Evolutionary conservation across 1,140 invertebrate genomes (phyloP).

Genomic region (Temnothorax longispinosus): DNA sequence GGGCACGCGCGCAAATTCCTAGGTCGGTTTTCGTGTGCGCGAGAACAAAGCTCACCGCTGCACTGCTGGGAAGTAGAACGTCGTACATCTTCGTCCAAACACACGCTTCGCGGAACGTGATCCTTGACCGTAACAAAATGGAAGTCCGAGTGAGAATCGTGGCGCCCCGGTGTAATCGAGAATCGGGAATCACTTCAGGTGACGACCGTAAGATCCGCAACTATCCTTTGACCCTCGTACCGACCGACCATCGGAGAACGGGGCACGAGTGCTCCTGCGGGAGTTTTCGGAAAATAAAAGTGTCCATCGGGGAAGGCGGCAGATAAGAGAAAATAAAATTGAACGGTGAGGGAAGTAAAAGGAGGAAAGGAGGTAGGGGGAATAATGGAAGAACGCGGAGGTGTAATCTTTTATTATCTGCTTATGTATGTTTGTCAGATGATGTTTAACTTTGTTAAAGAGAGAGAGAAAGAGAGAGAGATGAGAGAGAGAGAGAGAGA

Average conservation of each 20-base stretch:
- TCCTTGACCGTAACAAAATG: conserved; percentile 49
- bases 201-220: conserved; percentile 28
- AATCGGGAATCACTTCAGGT: conserved; percentile 48
- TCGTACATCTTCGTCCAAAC: conserved; percentile 64
- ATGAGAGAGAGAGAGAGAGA: no score
- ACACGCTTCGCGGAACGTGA: conserved; percentile 50
- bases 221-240: conserved; percentile 55
- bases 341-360: not conserved
- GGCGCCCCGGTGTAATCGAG: conserved; percentile 38
- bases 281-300: conserved; percentile 57
- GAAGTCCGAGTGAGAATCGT: conserved; percentile 19
- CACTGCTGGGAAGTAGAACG: not conserved
- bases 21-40: not conserved
- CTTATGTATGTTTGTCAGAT: not conserved
- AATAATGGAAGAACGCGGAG: not conserved
- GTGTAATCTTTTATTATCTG: conserved; percentile 37
- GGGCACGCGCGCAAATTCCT: conserved; percentile 20
- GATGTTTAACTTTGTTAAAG: conserved; percentile 50
- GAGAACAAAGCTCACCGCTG: not conserved
- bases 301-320: not conserved
- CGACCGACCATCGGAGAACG: conserved; percentile 40
- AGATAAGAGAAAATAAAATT: conserved; percentile 25
- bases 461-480: not conserved
- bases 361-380: not conserved
- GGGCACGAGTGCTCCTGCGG: conserved; percentile 54